Base-by-base conservation (phyloP, 2,888 invertebrate species). In the Zaprionus bogoriensis region DNA sequence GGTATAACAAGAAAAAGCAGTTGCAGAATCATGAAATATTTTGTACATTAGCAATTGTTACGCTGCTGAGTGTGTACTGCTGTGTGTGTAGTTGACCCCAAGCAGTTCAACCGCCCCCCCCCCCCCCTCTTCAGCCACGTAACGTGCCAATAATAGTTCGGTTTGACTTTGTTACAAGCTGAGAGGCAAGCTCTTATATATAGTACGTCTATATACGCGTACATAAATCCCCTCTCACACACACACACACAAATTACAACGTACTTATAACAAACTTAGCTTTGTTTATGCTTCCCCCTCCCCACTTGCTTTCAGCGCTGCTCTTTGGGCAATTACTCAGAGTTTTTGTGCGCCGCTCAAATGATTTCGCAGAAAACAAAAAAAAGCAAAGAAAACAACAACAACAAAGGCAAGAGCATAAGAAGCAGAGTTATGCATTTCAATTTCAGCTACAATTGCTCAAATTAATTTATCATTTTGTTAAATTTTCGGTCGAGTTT, bases 21-120 rank as follows among this genome's bases (percentile, higher is more conserved):
- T 66, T 70, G 59, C 55, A 75, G 78, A 80, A 77, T 75, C 84
- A 86, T 83, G 81, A 82, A 86, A 83, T 86, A 82, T 82, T 86
- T 82, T 67, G 59, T 83, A 83, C 87, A 77, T 82, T 83, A 83
- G 61, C 81, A 80, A 83, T 86, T 77, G 80, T 76, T 73, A 64
- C 59, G 39, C 54, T 61, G 44, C 51, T 47, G 51, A 44, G 36
- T 44, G 59, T 57, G 50, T 62, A 28, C 65, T 55, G 48, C 42
- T 36, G 50, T 51, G 20, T 57, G 52, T 60, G 45, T 54, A 53
- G 53, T 32, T 74, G 71, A 74, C 70, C 70, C 68, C 44, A 41
- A 52, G 51, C 39, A 38, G 59, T 57, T 51, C 45, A 53, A 38
- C 23, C 14, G 19, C 22, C 54, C 42, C 41, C 19, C 6, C 28